These are phyloP conservation scores for Diaphora mendica DNA, from an alignment of 2,888 invertebrate genomes.

Conservation along the genomic window DNA sequence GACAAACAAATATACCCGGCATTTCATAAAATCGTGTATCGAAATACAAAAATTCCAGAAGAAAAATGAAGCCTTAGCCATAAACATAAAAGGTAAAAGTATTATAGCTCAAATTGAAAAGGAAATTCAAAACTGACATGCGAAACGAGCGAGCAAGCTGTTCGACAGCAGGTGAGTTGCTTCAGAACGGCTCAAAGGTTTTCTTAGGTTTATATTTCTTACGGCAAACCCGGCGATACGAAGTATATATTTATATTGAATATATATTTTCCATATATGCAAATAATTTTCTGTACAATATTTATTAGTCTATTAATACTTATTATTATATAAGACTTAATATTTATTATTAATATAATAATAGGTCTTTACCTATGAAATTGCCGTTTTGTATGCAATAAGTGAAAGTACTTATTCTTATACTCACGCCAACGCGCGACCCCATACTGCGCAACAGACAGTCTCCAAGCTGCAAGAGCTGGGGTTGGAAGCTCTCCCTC, in stretches of 20 bases:
- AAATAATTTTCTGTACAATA: background rate
- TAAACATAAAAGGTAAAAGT: constrained; percentile 24
- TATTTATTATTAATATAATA: too few species aligned
- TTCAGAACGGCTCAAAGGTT: constrained; percentile 46
- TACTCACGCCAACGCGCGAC: too few species aligned
- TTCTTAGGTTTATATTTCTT: constrained; percentile 41
- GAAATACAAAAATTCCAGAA: background rate
- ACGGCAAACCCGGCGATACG: constrained; percentile 16
- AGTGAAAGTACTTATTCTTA: too few species aligned
- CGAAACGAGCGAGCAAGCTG: constrained; percentile 24
- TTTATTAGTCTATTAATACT: too few species aligned
- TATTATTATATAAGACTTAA: too few species aligned
- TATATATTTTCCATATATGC: constrained; percentile 19
- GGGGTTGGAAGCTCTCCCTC: too few species aligned
- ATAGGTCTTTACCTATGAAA: too few species aligned
- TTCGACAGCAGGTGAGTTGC: constrained; percentile 20
- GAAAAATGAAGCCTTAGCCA: constrained; percentile 21
- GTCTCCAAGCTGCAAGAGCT: too few species aligned
- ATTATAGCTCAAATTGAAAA: constrained; percentile 36
- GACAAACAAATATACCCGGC: too few species aligned
- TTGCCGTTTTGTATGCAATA: too few species aligned
- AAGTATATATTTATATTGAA: constrained; percentile 35
- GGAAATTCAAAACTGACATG: constrained; percentile 35
- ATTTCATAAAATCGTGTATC: background rate
- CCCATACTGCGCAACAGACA: too few species aligned